Evolutionary conservation across 2,797 vertebrate genomes (phyloP).

Genomic region (Petrocephalus sullivani): DNA sequence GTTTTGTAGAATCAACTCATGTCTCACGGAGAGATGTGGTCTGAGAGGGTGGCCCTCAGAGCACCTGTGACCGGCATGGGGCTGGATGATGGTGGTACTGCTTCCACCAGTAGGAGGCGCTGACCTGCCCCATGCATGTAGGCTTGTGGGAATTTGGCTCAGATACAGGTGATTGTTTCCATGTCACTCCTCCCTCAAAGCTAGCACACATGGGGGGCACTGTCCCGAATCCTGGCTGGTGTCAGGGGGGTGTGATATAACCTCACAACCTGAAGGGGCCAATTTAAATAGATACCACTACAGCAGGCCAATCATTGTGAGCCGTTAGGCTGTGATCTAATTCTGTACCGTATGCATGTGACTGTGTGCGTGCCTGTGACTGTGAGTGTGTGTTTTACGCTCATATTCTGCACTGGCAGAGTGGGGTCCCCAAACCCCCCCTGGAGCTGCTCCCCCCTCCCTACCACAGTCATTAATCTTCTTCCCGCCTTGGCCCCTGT

Average conservation of each 20-base stretch:
- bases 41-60: background rate
- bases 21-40: background rate
- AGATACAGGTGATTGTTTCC: background rate
- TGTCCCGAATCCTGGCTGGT: background rate
- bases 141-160: background rate
- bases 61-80: background rate
- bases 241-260: background rate
- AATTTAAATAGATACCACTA: background rate
- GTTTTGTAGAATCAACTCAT: background rate
- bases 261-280: background rate
- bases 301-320: background rate
- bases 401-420: background rate
- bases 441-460: background rate
- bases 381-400: background rate
- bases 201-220: background rate
- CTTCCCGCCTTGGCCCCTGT: background rate
- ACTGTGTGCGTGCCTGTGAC: background rate
- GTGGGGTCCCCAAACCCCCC: background rate
- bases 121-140: background rate
- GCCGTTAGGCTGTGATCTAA: background rate
- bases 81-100: background rate
- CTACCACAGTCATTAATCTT: constrained; percentile 26
- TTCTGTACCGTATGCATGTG: background rate
- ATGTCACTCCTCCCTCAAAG: background rate
- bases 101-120: background rate